Evolutionary conservation across 2,888 invertebrate species (phyloP).

Genomic region (Therioaphis trifolii): DNA sequence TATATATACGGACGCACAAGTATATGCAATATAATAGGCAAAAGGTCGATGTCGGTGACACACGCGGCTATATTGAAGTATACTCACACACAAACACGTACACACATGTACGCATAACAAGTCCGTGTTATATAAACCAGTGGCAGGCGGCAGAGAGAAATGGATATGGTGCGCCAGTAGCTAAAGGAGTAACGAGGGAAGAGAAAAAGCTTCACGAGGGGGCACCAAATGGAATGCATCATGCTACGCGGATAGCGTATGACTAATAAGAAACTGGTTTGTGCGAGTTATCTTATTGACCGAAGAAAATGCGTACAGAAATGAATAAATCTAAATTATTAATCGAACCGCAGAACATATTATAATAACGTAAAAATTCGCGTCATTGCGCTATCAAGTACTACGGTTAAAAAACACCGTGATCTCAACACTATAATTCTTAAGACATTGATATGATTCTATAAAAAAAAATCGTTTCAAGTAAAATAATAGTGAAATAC

Average conservation of each 20-base stretch:
- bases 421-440: no score
- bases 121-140: constrained; percentile 28
- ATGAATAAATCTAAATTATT: no score
- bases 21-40: constrained; percentile 20
- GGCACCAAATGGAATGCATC: constrained; percentile 23
- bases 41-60: constrained; percentile 42
- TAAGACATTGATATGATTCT: no score
- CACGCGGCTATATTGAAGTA: not conserved
- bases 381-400: no score
- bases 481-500: no score
- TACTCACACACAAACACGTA: not conserved
- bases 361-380: no score
- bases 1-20: not conserved
- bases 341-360: no score
- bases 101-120: not conserved
- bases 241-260: not conserved
- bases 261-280: not conserved
- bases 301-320: no score
- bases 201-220: constrained; percentile 32
- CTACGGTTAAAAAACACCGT: no score
- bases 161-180: not conserved
- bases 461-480: no score
- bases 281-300: not conserved
- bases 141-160: not conserved
- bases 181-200: not conserved